Base-by-base conservation (phyloP, 2,113 vertebrate genomes). In the Synchiropus splendidus region DNA sequence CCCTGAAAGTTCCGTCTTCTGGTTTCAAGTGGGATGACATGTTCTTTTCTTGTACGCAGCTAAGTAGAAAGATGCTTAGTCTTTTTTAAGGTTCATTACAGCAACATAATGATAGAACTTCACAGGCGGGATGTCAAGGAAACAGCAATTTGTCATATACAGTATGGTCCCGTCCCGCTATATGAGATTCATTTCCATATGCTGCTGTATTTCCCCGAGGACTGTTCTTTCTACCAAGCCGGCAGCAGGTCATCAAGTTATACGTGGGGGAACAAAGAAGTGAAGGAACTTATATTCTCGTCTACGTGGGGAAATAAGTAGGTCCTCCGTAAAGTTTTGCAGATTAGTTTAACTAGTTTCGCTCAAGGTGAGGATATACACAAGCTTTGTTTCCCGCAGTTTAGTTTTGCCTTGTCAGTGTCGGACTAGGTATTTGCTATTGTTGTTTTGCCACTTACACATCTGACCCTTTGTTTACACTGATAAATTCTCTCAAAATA, bases 131-230 rank as follows among this genome's bases (percentile, higher is more conserved):
- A 78, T 48, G 46, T 75, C 66, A 45, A 58, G 61, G 66, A 74
- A 77, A 77, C 56, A 51, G 79, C 73, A 82, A 86, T 86, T 87
- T 85, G 75, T 86, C 84, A 84, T 75, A 60, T 48, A n/a, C n/a
- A n/a, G n/a, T n/a, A 60, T 66, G 65, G 79, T 81, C 77, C 81
- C 63, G 60, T 75, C 73, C 69, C 74, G 76, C 69, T 64, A 70
- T 64, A 59, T 49, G 62, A 75, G 78, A 84, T 82, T 84, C 65
- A 86, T 86, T 86, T 83, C 74, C 79, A 82, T 75, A 76, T 59
- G 48, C 64, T 56, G 58, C 58, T 71, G 57, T 58, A 58, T 67
- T 80, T 85, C 81, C 79, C 80, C 67, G 56, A 75, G 79, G 82
- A 79, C 73, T 50, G 64, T 52, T 59, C 50, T 74, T 61, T 76